A percentile compares a stretch with the other conserved stretches of the same genome.
Evolutionary conservation across 2,888 invertebrate species (phyloP).

Genomic region (Nematopogon swammerdamellus): DNA sequence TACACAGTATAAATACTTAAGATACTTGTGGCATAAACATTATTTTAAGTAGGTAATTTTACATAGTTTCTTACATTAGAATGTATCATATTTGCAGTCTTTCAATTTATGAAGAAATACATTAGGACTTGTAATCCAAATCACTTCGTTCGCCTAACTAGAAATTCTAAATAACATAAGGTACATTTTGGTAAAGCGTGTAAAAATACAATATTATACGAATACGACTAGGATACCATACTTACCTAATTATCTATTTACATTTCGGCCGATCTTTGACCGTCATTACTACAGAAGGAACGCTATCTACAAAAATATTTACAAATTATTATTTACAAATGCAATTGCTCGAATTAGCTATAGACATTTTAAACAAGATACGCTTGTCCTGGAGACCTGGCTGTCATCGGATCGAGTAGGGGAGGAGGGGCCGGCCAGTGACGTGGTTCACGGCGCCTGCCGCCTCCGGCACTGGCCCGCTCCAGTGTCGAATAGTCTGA

Average conservation of each 20-base stretch:
- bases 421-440: constrained; percentile 50
- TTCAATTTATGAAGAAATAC: background rate
- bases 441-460: constrained; percentile 38
- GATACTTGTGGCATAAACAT: background rate
- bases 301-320: no score
- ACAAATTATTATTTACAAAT: no score
- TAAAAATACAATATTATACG: background rate
- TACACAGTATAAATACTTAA: background rate
- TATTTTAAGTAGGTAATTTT: background rate
- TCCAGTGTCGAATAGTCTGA: constrained; percentile 84
- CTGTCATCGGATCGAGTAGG: constrained; percentile 41
- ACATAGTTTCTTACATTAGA: background rate
- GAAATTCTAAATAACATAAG: background rate
- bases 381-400: constrained; percentile 6
- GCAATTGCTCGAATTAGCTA: no score
- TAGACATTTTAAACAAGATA: background rate
- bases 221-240: background rate
- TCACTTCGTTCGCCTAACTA: background rate
- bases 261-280: background rate
- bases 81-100: background rate
- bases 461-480: constrained; percentile 59
- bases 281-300: no score
- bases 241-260: background rate
- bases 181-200: background rate
- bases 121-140: background rate